Evolutionary conservation across 1,140 invertebrate species (phyloP), one percentile per base, ranked within the genome.

Genomic region (Grapholita molesta): DNA sequence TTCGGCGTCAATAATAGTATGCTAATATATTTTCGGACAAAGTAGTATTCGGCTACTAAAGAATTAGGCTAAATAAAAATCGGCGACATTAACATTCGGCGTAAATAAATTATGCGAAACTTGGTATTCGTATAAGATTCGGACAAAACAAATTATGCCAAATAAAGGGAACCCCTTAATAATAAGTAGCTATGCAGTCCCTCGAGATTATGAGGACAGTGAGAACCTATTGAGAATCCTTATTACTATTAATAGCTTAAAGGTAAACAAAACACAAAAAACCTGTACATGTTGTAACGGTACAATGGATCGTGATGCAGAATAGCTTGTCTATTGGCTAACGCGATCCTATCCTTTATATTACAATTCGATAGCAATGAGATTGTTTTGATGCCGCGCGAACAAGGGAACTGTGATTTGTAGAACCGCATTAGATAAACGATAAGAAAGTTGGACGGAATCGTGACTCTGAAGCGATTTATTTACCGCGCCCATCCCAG

Each of bases 361-460:
- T 28, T 25, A 61, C 25, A 61, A 61, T 61, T 61, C 11, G 53
- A 61, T 61, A 30, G 24, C 25, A 12, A 8, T 55, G 53, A 38
- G 35, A n/a, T n/a, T 38, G 35, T 8, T 53, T 53, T 53, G n/a
- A 48, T 2, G 9, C 12, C 0, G 2, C n/a, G n/a, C 24, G 25
- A 61, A 61, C 24, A 30, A 61, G 12, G 24, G 25, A 25, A 12
- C 24, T 6, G 55, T 25, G 55, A 61, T 61, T 61, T 61, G 55
- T 61, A 61, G n/a, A 23, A 15, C 55, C 32, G 55, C 55, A 61
- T 61, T 61, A 61, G 55, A 61, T 61, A 61, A 61, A 61, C 55
- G 55, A 61, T 61, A 61, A 61, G 55, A 61, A 61, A 61, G 55
- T 61, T 28, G 7, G 55, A 61, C 55, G 15, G 55, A 61, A 15